Conservation (phyloP, 1,140 invertebrate species). For the Batillaria attramentaria region DNA sequence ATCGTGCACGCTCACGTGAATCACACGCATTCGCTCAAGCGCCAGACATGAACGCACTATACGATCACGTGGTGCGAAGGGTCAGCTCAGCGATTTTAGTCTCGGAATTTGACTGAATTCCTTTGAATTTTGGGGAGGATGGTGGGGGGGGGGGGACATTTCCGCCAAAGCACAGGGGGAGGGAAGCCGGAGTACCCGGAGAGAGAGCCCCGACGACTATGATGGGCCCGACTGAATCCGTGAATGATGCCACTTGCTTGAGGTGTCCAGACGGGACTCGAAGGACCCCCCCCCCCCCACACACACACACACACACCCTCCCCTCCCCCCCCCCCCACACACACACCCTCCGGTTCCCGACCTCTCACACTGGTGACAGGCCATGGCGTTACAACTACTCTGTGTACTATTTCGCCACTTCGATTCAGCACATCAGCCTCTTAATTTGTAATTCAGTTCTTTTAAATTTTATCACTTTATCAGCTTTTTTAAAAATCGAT, state of each 20-base stretch:
- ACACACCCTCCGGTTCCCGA: constrained; percentile 81
- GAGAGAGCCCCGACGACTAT: too few species aligned
- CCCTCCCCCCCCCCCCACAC: constrained; percentile 76
- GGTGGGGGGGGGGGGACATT: too few species aligned
- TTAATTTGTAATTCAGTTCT: constrained; percentile 36
- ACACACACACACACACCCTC: constrained; percentile 47
- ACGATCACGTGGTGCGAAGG: too few species aligned
- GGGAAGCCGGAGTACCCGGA: too few species aligned
- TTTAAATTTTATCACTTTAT: neutral
- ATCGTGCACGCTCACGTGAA: too few species aligned
- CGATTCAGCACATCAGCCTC: too few species aligned
- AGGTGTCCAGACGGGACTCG: constrained; percentile 61
- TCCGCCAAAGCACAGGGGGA: too few species aligned
- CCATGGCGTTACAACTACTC: constrained; percentile 79
- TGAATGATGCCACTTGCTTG: constrained; percentile 87
- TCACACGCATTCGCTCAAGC: too few species aligned
- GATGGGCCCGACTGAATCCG: constrained; percentile 81
- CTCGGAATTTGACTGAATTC: neutral
- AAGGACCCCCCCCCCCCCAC: neutral
- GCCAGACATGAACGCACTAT: too few species aligned
- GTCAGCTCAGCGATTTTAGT: neutral
- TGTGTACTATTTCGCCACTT: constrained; percentile 25
- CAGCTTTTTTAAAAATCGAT: too few species aligned
- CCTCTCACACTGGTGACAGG: constrained; percentile 80
- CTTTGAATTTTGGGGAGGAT: constrained; percentile 80